These are phyloP conservation scores for Naso thynnoides DNA, from an alignment of 2,797 vertebrate species.

Conservation along the genomic window DNA sequence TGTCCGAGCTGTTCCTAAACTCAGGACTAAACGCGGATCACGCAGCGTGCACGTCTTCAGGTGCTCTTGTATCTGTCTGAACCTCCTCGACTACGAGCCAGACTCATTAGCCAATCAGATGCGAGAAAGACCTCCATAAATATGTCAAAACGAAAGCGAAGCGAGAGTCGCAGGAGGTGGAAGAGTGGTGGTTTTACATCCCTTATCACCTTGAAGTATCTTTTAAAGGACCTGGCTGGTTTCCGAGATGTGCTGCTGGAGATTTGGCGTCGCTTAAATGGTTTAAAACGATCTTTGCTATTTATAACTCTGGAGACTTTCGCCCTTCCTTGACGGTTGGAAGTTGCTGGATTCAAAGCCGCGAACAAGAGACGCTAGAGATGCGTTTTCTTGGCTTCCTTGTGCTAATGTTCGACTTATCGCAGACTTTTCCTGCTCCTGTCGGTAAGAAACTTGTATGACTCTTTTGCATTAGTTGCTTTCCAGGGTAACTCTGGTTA, in stretches of 20 bases:
- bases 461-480: background rate
- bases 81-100: no score
- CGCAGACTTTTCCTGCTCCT: slow-evolving; percentile 26
- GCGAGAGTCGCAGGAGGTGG: no score
- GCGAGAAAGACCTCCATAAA: no score
- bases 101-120: no score
- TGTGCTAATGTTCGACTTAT: slow-evolving; percentile 17
- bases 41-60: no score
- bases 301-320: slow-evolving; percentile 5
- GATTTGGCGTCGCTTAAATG: slow-evolving; percentile 14
- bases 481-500: no score
- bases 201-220: no score
- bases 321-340: background rate
- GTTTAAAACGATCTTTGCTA: slow-evolving; percentile 28
- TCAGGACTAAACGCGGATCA: no score
- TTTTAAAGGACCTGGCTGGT: background rate
- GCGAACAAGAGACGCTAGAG: background rate
- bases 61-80: no score
- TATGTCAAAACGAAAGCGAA: no score
- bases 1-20: no score
- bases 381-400: slow-evolving; percentile 49
- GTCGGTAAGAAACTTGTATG: slow-evolving; percentile 62
- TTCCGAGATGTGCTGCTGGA: background rate
- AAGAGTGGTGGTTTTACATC: no score
- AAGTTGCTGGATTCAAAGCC: background rate